Percentiles rank a stretch among this genome's conserved stretches.
These are phyloP conservation scores for Odontomachus brunneus DNA, from an alignment of 1,140 invertebrate genomes.

Conservation along the genomic window DNA sequence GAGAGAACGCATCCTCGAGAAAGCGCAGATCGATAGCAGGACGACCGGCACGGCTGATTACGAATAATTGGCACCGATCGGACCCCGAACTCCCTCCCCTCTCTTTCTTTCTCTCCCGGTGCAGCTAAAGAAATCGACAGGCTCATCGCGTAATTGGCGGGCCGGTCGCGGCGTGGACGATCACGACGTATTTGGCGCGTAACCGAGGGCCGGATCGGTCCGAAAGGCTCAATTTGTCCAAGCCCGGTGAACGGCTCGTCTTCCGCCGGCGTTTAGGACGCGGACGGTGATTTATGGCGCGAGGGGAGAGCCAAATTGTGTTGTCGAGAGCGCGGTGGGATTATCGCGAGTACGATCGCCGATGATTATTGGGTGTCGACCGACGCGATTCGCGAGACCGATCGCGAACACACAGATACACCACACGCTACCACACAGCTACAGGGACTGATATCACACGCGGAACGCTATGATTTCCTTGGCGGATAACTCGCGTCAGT, in stretches of 20 bases:
- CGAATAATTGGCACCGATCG: constrained; percentile 46
- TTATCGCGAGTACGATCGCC: constrained; percentile 6
- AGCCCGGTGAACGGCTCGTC: constrained; percentile 8
- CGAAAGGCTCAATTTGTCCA: constrained; percentile 56
- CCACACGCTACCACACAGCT: background rate
- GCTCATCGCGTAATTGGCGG: constrained; percentile 41
- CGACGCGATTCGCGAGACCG: constrained; percentile 15
- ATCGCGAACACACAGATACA: background rate
- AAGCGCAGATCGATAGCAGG: constrained; percentile 47
- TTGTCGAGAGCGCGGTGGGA: constrained; percentile 37
- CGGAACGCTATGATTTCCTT: too few relatives aligned
- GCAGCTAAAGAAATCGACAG: constrained; percentile 41
- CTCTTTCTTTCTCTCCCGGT: background rate
- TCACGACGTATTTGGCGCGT: constrained; percentile 55
- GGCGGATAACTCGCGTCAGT: too few relatives aligned
- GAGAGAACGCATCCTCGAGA: constrained; percentile 44
- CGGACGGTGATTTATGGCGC: constrained; percentile 29
- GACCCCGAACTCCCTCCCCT: background rate
- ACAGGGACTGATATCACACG: too few relatives aligned
- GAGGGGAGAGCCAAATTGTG: constrained; percentile 27
- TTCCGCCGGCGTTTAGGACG: constrained; percentile 12
- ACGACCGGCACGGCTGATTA: constrained; percentile 19
- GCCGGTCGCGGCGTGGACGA: constrained; percentile 36
- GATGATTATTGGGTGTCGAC: constrained; percentile 18
- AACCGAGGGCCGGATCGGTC: constrained; percentile 18